Evolutionary conservation across 2,797 vertebrate genomes (phyloP), one percentile per base, ranked within the genome.

Genomic region (Hoplostethus mediterraneus): DNA sequence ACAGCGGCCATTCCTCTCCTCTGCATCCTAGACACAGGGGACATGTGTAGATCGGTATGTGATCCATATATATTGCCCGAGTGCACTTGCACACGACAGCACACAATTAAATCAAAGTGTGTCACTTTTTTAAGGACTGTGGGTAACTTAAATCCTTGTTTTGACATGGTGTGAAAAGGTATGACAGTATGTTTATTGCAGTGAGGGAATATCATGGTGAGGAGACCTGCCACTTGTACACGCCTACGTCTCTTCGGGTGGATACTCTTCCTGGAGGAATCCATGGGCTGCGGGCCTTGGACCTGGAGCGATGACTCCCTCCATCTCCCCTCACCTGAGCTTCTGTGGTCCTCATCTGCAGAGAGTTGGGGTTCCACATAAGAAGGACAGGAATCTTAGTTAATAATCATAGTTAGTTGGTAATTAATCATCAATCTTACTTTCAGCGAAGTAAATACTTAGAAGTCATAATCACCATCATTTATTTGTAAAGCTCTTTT

Each of bases 261-360:
- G 95, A 91, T 52, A 89, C 83, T 84, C 92, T 97, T 88, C 97
- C 97, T 3, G 97, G 96, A 74, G 97, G 97, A 49, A 97, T 90
- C 97, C 97, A 98, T 6, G 97, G 97, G 51, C 91, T 92, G 68
- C 94, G 94, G 40, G 92, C 90, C 92, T 95, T 97, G 30, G 94
- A 88, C 71, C 85, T 91, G 61, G 92, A 87, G 53, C 87, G 84
- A n/a, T 88, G 57, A 38, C 90, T 94, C 62, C 90, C 82, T 1
- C 82, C 88, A 5, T 94, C 92, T 54, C 83, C 88, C 89, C 93
- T 96, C 78, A 77, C 71, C 84, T 91, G 94, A 11, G 25, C 8
- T 9, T 74, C 79, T 28, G 58, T 77, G 2, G 62, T 72, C 55
- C 28, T 59, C 3, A 56, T 82, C 83, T 86, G 63, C 16, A 82